These are phyloP conservation scores for Saguinus midas DNA, from an alignment of 2,113 vertebrate genomes.

Conservation along the genomic window DNA sequence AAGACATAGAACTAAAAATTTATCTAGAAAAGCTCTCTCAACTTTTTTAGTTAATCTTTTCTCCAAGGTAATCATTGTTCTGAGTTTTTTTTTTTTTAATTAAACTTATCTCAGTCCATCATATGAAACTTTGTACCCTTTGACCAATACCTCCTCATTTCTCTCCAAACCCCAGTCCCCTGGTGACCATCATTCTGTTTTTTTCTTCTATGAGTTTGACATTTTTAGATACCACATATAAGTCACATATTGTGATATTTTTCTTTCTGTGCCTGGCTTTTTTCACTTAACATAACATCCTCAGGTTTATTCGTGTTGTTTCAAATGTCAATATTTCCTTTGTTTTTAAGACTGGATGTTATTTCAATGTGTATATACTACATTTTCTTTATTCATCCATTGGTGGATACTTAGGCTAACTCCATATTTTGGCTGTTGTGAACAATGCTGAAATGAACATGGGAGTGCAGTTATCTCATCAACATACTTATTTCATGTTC, in stretches of 20 bases:
- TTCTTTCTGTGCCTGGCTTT: neutral
- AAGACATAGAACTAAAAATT: neutral
- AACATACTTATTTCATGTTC: neutral
- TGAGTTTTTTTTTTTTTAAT: neutral
- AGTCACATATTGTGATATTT: neutral
- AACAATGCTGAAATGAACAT: neutral
- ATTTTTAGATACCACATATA: neutral
- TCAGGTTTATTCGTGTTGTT: neutral
- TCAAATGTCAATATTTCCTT: neutral
- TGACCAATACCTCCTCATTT: neutral
- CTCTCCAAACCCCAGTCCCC: no score
- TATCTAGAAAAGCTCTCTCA: neutral
- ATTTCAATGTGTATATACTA: neutral
- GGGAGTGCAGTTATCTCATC: neutral
- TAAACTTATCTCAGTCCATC: neutral
- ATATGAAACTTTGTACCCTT: neutral
- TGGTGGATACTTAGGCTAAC: neutral
- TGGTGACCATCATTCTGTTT: neutral
- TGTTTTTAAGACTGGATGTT: neutral
- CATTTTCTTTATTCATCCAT: neutral
- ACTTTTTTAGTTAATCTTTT: neutral
- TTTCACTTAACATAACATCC: neutral
- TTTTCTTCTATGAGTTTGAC: neutral
- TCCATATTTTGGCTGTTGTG: neutral
- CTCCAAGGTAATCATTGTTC: neutral